phyloP scores from a whole-genome alignment of 2,888 invertebrate species.

The Oligia strigilis region DNA sequence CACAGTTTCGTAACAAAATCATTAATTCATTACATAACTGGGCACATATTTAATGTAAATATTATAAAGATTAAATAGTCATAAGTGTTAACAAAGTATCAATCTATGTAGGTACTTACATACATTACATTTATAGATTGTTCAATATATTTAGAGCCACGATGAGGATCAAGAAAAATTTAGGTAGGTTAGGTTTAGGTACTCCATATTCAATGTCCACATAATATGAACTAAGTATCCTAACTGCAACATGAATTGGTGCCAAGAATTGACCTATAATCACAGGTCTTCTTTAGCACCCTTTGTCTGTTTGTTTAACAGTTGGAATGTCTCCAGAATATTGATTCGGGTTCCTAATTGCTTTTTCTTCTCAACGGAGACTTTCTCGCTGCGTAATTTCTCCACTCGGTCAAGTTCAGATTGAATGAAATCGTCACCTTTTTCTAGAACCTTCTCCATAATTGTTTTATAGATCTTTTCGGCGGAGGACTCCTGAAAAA shows the following conservation, averaged over 20 bases:
- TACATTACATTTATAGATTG: not conserved
- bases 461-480: constrained; percentile 94
- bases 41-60: not conserved
- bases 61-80: not conserved
- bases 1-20: not conserved
- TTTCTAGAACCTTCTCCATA: constrained; percentile 95
- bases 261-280: constrained; percentile 47
- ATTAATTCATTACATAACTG: not conserved
- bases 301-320: constrained; percentile 69
- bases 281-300: constrained; percentile 80
- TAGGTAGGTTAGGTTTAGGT: too few relatives aligned
- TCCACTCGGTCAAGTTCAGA: constrained; percentile 94
- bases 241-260: not conserved
- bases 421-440: constrained; percentile 94
- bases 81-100: not conserved
- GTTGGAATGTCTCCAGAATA: constrained; percentile 95
- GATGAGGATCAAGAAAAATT: not conserved
- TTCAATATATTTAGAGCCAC: not conserved
- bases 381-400: constrained; percentile 94
- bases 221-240: not conserved
- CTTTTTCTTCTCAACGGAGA: constrained; percentile 95
- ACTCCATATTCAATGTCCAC: not conserved
- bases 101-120: not conserved
- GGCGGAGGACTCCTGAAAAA: constrained; percentile 89
- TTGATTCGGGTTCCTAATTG: constrained; percentile 94